Evolutionary conservation across 2,888 invertebrate genomes (phyloP).

Genomic region (Tipula vernalis): DNA sequence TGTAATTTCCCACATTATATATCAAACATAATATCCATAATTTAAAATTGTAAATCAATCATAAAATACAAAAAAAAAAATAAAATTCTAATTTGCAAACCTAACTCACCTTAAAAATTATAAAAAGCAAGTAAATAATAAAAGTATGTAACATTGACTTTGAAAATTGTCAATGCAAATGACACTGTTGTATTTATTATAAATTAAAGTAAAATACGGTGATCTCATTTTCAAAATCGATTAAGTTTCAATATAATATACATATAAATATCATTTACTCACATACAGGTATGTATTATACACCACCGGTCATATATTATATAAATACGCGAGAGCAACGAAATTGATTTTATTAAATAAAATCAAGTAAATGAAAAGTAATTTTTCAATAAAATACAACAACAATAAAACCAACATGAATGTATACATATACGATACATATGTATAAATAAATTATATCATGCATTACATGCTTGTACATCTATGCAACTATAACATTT

Average conservation of each 20-base stretch:
- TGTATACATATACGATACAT: background rate
- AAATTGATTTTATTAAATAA: background rate
- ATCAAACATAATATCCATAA: background rate
- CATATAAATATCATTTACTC: background rate
- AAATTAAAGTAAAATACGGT: background rate
- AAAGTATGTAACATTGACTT: background rate
- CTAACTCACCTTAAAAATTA: background rate
- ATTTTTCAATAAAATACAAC: background rate
- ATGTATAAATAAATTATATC: background rate
- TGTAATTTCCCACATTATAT: background rate
- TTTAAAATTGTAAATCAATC: too few relatives aligned
- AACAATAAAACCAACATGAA: background rate
- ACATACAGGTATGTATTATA: background rate
- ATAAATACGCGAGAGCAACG: background rate
- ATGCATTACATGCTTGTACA: background rate
- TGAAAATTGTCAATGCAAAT: background rate
- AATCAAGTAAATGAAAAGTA: background rate
- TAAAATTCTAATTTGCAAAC: background rate
- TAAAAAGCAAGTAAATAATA: background rate
- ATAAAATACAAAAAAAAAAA: background rate
- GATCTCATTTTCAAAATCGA: background rate
- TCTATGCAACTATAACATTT: background rate
- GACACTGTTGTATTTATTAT: background rate
- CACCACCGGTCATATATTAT: background rate
- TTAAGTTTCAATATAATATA: background rate